These are phyloP conservation scores for Ditylenchus dipsaci DNA, from an alignment of 1,140 invertebrate genomes.

Conservation along the genomic window DNA sequence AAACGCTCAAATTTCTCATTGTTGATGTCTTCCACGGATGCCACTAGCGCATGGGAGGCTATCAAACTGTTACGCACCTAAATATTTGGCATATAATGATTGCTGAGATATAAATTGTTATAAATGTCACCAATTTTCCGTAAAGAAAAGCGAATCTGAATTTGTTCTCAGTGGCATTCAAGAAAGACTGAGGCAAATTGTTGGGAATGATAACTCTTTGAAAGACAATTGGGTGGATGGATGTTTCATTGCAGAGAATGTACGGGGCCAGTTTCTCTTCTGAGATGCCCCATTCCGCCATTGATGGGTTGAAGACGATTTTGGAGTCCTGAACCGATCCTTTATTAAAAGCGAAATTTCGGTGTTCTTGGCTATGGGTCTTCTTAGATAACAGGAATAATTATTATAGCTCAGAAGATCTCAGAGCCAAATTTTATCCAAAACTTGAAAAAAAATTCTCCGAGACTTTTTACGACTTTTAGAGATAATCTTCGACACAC, in stretches of 20 bases:
- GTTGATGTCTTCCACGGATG: background rate
- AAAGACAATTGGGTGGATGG: slow-evolving; percentile 9
- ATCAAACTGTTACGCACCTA: background rate
- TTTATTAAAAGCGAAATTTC: too few relatives aligned
- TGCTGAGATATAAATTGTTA: background rate
- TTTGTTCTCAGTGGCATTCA: background rate
- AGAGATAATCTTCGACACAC: too few relatives aligned
- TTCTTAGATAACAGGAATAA: too few relatives aligned
- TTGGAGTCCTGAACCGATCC: background rate
- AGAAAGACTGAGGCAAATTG: slow-evolving; percentile 5
- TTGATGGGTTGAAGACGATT: background rate
- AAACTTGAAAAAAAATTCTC: too few relatives aligned
- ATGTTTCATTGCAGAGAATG: slow-evolving; percentile 3
- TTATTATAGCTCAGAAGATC: too few relatives aligned
- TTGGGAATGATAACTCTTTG: slow-evolving; percentile 15
- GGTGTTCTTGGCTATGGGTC: too few relatives aligned
- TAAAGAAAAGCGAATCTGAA: slow-evolving; percentile 13
- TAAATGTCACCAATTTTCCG: slow-evolving; percentile 9
- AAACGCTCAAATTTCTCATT: slow-evolving; percentile 5
- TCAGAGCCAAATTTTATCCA: too few relatives aligned
- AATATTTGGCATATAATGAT: background rate
- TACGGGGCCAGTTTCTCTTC: background rate
- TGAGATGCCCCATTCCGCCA: background rate
- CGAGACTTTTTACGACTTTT: too few relatives aligned
- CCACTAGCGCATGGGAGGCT: background rate